These are phyloP conservation scores for Shinisaurus crocodilurus DNA, from an alignment of 2,113 vertebrate species.

Conservation along the genomic window DNA sequence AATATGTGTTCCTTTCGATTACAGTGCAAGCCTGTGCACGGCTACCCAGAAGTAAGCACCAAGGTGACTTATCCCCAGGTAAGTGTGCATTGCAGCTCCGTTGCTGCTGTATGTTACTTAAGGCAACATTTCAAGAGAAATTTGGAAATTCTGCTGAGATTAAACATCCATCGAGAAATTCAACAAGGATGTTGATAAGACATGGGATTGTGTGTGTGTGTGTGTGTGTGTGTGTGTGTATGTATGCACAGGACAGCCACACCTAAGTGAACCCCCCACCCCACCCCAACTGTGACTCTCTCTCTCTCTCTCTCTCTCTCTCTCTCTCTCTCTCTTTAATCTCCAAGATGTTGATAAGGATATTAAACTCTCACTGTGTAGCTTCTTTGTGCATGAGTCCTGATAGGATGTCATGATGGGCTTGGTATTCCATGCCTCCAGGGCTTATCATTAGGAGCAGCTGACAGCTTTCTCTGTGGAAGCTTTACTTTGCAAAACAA, in stretches of 20 bases:
- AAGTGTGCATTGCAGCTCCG: neutral
- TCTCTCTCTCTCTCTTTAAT: too few species aligned
- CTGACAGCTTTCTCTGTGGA: constrained; percentile 56
- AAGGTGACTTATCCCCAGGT: neutral
- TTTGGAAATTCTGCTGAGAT: neutral
- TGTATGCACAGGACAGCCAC: too few species aligned
- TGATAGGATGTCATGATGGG: constrained; percentile 57
- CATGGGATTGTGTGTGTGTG: too few species aligned
- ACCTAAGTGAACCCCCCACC: neutral
- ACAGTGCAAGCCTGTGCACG: too few species aligned
- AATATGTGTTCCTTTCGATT: too few species aligned
- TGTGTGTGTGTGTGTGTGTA: too few species aligned
- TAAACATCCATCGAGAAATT: neutral
- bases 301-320: too few species aligned
- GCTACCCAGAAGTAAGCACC: too few species aligned
- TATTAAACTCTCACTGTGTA: constrained; percentile 55
- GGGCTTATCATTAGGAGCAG: constrained; percentile 66
- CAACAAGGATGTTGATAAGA: too few species aligned
- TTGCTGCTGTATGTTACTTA: neutral
- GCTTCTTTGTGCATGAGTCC: constrained; percentile 43
- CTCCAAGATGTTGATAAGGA: constrained; percentile 49
- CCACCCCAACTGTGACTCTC: neutral
- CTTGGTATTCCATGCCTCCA: constrained; percentile 60
- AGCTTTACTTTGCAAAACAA: constrained; percentile 51
- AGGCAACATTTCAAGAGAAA: neutral